Base-by-base conservation (phyloP, 2,888 invertebrate species). In the Phyllotreta striolata region DNA sequence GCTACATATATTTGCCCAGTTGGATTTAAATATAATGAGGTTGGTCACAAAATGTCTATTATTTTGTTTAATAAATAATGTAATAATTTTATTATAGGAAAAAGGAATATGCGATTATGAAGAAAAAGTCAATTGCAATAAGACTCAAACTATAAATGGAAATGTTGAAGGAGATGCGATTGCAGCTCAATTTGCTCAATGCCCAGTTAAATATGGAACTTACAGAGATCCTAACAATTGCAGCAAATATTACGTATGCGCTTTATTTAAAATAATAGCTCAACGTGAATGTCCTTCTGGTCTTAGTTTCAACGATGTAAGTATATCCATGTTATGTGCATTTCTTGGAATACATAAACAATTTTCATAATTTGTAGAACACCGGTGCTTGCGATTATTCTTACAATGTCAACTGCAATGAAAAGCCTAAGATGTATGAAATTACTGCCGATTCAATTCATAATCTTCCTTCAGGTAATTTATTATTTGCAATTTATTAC, bases 221-320 rank as follows among this genome's bases (percentile, higher is more conserved):
- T 89, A 87, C 80, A 83, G 88, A 67, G 87, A 86, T 78, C 81
- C 83, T 60, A 80, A 79, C 35, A 85, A 88, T 76, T 90, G 90
- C 75, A 86, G 85, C 65, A 86, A 86, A 76, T 90, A 89, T 82
- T 89, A 85, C 79, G 85, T 88, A 39, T 90, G 90, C 74, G 84
- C 86, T 7, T 66, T 59, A 5, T 66, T 72, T 51, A 72, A 70
- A 64, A 59, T 72, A 79, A 83, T 77, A 79, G 86, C 64, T 78
- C 85, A 82, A 77, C 89, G 89, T 80, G 81, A 82, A 68, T 90
- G 90, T 73, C 89, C 89, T 3, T 84, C 82, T 43, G 87, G 87
- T 67, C 84, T 78, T 52, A 73, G 70, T 63, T 80, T 74, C 67
- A 76, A 78, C 73, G 78, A 79, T 68, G 78, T 78, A 74, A 70